Percentiles rank a stretch among this genome's conserved stretches.
Conservation (phyloP, 2,113 vertebrate genomes). For the Grammomys dolichurus region DNA sequence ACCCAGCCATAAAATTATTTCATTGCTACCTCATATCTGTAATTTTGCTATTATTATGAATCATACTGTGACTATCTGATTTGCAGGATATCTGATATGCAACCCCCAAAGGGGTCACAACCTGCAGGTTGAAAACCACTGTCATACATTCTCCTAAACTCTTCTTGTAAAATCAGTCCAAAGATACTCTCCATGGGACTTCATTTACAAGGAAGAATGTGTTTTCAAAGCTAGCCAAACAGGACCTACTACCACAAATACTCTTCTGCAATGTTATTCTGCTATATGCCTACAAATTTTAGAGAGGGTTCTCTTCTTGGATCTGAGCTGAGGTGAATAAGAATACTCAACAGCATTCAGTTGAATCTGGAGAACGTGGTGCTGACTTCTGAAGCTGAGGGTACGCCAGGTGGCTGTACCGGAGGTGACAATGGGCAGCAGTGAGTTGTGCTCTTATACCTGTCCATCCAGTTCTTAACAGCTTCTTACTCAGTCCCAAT, state of each 20-base stretch:
- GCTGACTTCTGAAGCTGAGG: neutral
- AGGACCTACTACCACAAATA: neutral
- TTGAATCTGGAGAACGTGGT: neutral
- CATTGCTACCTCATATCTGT: neutral
- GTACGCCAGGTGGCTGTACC: neutral
- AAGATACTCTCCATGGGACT: neutral
- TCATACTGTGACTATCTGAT: neutral
- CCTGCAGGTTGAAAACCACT: neutral
- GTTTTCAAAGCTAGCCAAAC: neutral
- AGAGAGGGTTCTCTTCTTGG: neutral
- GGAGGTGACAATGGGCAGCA: neutral
- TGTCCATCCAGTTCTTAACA: neutral
- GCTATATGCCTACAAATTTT: neutral
- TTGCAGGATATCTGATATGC: neutral
- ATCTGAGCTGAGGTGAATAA: neutral
- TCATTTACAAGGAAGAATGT: too few species aligned
- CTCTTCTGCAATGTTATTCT: neutral
- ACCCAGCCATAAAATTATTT: neutral
- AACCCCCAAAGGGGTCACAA: neutral
- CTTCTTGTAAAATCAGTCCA: rapidly evolving
- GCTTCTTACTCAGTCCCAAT: neutral
- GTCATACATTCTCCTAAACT: neutral
- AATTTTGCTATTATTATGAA: neutral
- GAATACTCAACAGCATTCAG: neutral
- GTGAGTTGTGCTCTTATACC: too few species aligned